Conservation (phyloP, 2,113 vertebrate genomes). For the Nibea coibor region DNA sequence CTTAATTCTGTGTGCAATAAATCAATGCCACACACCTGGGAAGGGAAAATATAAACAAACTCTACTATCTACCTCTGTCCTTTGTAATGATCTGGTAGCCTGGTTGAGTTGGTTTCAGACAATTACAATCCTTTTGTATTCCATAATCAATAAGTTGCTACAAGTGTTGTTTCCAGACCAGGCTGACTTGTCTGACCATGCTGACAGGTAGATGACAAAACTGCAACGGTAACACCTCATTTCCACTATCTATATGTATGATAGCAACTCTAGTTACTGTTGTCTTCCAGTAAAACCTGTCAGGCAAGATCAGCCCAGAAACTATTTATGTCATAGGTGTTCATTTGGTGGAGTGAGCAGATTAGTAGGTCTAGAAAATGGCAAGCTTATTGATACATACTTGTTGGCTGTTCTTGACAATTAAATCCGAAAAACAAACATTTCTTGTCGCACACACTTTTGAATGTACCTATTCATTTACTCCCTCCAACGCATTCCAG, state of each 20-base stretch:
- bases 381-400: background rate
- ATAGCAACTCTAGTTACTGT: background rate
- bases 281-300: constrained; percentile 54
- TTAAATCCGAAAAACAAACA: background rate
- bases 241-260: background rate
- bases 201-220: background rate
- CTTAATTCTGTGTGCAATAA: background rate
- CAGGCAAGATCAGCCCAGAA: constrained; percentile 27
- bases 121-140: background rate
- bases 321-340: background rate
- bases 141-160: background rate
- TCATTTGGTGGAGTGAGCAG: background rate
- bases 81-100: background rate
- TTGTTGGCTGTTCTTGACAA: background rate
- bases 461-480: background rate
- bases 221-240: background rate
- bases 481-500: background rate
- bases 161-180: background rate
- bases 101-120: background rate
- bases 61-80: too few species aligned
- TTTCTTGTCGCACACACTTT: background rate
- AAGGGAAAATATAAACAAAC: background rate
- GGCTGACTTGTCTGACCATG: constrained; percentile 10
- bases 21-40: too few species aligned
- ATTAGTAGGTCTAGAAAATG: background rate